Evolutionary conservation across 2,797 vertebrate species (phyloP), one percentile per base, ranked within the genome.

Genomic region (Macroramphosus scolopax): DNA sequence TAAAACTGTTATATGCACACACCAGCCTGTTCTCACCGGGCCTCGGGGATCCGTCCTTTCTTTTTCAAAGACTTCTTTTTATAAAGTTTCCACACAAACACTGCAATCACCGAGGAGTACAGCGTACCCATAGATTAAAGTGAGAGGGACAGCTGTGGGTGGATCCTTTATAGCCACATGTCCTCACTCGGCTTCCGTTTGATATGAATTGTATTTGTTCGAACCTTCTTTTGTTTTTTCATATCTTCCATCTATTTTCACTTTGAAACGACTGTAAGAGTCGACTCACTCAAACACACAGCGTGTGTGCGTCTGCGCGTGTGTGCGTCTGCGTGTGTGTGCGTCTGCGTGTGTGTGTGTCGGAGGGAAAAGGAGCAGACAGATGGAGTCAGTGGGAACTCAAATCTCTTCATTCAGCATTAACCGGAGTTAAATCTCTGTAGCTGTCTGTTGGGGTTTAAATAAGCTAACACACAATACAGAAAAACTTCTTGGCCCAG

Each of bases 21-120:
- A 17, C 2, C 13, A 35, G 24, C 44, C 26, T 58, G 16, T 65
- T 74, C 66, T 46, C 41, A 60, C 24, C 32, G 25, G 51, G 33
- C 66, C 50, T 60, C 13, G 1, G 48, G 38, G 17, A 25, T 38
- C 37, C 38, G 29, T 59, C 28, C 7, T 15, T 50, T 72, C 50
- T 28, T 38, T 51, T 40, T n/a, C 18, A 20, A 16, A 34, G 25
- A 30, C 20, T 43, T 45, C 32, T 10, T 60, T 69, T 35, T 22
- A 20, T 43, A 20, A 14, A 42, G 43, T 46, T 25, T 5, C 11
- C 40, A 30, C 49, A 32, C 41, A 50, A 36, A 56, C 43, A 24
- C 24, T 44, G 17, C 16, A 20, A 41, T 24, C 59, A 39, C 39
- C 51, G 12, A 25, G 14, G 17, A 67, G 37, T 29, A 37, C 40